Conservation (phyloP, 2,888 invertebrate species). For the Orthosia cruda region DNA sequence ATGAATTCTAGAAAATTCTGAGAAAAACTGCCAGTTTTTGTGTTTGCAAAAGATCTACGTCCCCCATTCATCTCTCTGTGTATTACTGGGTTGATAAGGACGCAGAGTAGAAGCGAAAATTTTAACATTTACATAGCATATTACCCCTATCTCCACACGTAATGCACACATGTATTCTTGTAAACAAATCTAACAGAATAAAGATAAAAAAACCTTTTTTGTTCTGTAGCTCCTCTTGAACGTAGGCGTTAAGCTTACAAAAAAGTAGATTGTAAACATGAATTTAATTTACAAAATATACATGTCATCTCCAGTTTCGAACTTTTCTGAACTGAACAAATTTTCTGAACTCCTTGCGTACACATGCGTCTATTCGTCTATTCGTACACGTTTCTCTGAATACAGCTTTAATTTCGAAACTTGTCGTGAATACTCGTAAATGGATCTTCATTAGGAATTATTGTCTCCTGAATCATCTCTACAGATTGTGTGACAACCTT, state of each 20-base stretch:
- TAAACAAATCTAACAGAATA: background rate
- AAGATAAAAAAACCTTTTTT: background rate
- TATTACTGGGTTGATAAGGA: no score
- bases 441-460: conserved; percentile 61
- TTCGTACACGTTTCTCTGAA: conserved; percentile 73
- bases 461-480: conserved; percentile 47
- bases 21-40: no score
- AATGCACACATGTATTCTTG: background rate
- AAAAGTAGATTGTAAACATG: conserved; percentile 11
- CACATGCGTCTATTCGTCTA: conserved; percentile 41
- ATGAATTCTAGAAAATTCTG: no score
- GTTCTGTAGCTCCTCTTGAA: background rate
- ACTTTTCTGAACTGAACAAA: no score
- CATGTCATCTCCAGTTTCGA: conserved; percentile 11
- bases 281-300: background rate
- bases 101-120: no score
- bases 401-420: conserved; percentile 71
- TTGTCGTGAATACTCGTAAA: conserved; percentile 53
- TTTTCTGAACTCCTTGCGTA: background rate
- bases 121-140: no score
- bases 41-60: no score
- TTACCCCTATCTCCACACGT: no score
- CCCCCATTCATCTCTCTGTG: no score
- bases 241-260: background rate
- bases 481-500: conserved; percentile 45